phyloP scores from a whole-genome alignment of 2,888 invertebrate species.

The Oxystoma pomonae region DNA sequence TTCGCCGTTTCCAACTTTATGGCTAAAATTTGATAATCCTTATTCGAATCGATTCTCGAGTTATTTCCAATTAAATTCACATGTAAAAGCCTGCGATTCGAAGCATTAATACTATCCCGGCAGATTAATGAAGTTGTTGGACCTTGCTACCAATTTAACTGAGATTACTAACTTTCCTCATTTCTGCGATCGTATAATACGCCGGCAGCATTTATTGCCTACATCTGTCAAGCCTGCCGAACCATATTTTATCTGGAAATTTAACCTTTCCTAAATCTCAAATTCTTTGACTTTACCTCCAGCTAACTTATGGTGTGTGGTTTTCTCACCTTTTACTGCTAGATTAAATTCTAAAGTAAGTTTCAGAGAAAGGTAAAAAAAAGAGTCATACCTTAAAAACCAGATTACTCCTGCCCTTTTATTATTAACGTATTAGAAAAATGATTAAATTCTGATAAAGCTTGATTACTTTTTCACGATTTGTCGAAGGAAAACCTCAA shows the following conservation, averaged over 20 bases:
- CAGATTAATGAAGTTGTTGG: conserved; percentile 47
- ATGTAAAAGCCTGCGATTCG: conserved; percentile 40
- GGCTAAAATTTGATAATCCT: conserved; percentile 42
- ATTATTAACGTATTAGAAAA: no score
- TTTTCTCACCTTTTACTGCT: no score
- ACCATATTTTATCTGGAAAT: not conserved
- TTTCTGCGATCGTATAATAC: not conserved
- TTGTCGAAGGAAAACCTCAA: no score
- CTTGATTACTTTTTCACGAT: no score
- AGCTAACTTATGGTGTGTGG: no score
- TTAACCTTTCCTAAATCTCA: no score
- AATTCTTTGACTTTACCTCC: no score
- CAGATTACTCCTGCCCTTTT: no score
- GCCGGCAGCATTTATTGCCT: not conserved
- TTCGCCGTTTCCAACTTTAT: conserved; percentile 25
- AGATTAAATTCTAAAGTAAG: no score
- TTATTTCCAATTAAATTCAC: conserved; percentile 42
- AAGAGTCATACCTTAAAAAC: no score
- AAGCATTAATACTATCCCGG: conserved; percentile 45
- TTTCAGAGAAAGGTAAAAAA: no score
- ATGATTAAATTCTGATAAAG: no score
- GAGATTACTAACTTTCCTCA: conserved; percentile 24
- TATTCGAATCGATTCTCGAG: conserved; percentile 34
- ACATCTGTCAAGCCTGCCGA: not conserved
- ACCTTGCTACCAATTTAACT: conserved; percentile 38